phyloP scores from a whole-genome alignment of 2,113 vertebrate species.

The Cinclus cinclus region DNA sequence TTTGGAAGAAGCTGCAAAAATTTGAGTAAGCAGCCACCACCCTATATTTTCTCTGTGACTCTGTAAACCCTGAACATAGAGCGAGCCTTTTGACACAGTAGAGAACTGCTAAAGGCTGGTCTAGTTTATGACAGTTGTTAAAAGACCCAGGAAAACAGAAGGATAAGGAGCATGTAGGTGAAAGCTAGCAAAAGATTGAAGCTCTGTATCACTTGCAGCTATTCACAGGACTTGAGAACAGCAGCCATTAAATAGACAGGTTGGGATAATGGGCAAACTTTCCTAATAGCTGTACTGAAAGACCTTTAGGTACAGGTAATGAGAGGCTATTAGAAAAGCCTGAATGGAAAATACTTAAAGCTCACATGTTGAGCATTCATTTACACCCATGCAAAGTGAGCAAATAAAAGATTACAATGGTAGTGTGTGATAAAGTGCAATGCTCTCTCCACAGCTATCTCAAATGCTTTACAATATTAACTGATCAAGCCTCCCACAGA shows the following conservation, averaged over 20 bases:
- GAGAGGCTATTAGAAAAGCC: neutral
- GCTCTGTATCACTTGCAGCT: neutral
- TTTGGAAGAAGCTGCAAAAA: neutral
- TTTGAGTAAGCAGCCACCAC: neutral
- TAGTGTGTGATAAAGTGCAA: neutral
- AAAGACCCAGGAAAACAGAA: neutral
- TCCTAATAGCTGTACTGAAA: neutral
- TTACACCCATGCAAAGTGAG: neutral
- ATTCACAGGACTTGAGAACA: neutral
- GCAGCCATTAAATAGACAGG: neutral
- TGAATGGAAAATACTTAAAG: neutral
- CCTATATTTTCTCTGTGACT: neutral
- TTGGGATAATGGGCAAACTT: neutral
- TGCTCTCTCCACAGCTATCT: neutral
- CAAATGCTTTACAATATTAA: constrained; percentile 19
- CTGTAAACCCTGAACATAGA: neutral
- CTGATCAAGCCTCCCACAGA: constrained; percentile 4
- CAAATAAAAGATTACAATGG: neutral
- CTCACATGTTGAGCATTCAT: neutral
- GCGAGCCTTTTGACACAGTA: neutral
- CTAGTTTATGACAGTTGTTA: neutral
- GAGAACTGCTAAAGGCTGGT: neutral
- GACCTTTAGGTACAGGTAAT: neutral
- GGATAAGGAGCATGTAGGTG: neutral
- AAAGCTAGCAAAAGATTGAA: neutral